Evolutionary conservation across 2,797 vertebrate genomes (phyloP).

Genomic region (Micromesistius poutassou): DNA sequence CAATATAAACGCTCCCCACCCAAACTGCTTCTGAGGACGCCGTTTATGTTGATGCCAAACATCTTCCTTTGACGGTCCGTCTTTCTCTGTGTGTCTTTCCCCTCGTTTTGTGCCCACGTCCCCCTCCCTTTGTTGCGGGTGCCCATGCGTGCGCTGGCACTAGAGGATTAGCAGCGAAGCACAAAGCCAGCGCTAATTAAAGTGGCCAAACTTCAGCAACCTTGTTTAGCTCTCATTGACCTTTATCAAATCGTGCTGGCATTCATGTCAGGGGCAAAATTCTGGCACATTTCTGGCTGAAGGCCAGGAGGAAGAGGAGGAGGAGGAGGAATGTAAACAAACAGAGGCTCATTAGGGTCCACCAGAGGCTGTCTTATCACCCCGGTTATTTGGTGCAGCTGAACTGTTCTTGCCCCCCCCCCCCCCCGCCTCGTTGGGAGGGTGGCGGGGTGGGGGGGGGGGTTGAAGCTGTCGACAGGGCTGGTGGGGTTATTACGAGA

Average conservation of each 20-base stretch:
- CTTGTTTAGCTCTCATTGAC: constrained; percentile 72
- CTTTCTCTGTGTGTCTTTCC: constrained; percentile 30
- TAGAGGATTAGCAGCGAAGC: constrained; percentile 50
- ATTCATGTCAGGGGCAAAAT: constrained; percentile 63
- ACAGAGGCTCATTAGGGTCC: constrained; percentile 67
- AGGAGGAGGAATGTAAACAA: constrained; percentile 61
- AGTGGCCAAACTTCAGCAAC: constrained; percentile 66
- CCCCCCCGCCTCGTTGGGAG: constrained; percentile 29
- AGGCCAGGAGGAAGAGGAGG: constrained; percentile 40
- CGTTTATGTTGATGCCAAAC: background rate
- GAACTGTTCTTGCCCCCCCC: constrained; percentile 32
- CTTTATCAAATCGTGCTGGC: constrained; percentile 73
- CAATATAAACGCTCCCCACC: background rate
- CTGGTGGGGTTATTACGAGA: background rate
- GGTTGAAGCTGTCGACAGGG: background rate
- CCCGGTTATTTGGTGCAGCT: constrained; percentile 57
- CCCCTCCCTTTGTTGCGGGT: constrained; percentile 47
- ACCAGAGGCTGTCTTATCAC: constrained; percentile 55
- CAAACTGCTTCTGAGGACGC: background rate
- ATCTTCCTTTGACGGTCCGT: background rate
- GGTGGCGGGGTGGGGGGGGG: background rate
- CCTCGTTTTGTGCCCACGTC: constrained; percentile 40
- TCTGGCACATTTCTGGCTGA: constrained; percentile 51
- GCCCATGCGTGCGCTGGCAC: constrained; percentile 53
- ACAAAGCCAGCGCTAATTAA: constrained; percentile 71